phyloP scores from a whole-genome alignment of 2,113 vertebrate species.

The Dolichallabes microphthalmus region DNA sequence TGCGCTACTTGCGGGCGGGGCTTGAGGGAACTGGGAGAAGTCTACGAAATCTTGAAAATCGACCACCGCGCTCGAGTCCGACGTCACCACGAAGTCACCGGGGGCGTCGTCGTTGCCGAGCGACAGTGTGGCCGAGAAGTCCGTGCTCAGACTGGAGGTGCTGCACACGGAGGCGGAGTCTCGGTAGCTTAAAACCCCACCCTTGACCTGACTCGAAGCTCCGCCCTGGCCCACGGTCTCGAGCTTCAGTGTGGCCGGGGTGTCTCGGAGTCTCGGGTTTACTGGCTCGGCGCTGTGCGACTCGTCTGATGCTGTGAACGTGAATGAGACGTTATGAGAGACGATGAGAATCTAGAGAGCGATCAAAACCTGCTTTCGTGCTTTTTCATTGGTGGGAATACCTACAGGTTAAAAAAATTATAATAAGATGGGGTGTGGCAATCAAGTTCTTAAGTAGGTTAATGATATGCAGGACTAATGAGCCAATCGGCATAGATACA shows the following conservation, averaged over 20 bases:
- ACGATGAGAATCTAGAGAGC: no score
- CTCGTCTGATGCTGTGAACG: not conserved
- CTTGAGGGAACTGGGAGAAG: conserved; percentile 70
- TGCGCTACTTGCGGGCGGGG: conserved; percentile 70
- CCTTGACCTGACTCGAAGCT: conserved; percentile 29
- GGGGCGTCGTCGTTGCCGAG: conserved; percentile 87
- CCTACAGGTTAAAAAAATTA: no score
- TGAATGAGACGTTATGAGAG: not conserved
- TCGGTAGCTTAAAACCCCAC: conserved; percentile 71
- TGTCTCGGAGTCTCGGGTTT: conserved; percentile 32
- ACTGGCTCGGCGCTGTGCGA: not conserved
- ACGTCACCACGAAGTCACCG: conserved; percentile 83
- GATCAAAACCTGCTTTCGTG: no score
- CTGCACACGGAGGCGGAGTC: conserved; percentile 86
- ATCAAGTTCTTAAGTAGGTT: not conserved
- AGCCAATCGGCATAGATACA: not conserved
- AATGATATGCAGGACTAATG: not conserved
- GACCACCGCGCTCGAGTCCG: conserved; percentile 90
- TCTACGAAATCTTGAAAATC: conserved; percentile 79
- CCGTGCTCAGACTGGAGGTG: conserved; percentile 88
- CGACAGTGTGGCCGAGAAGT: conserved; percentile 81
- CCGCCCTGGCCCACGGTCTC: conserved; percentile 52
- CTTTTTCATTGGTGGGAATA: no score
- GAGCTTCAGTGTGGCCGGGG: conserved; percentile 60
- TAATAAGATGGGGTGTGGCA: not conserved